phyloP scores from a whole-genome alignment of 2,888 invertebrate genomes.

The Pomacea canaliculata region DNA sequence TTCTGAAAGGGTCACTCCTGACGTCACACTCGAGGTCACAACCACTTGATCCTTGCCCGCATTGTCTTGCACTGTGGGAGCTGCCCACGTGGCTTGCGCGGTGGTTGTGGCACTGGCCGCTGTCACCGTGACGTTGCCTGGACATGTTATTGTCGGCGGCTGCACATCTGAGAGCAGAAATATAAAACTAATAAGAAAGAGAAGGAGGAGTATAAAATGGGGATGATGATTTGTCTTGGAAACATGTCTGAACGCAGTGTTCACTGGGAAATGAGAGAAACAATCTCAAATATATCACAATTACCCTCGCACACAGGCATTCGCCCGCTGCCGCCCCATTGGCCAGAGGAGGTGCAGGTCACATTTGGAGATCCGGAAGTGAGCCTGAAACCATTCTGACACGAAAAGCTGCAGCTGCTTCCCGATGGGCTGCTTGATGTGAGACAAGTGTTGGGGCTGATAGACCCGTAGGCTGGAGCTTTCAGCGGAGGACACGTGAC shows the following conservation, averaged over 20 bases:
- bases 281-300: background rate
- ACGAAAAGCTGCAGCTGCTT: background rate
- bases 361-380: background rate
- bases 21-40: slow-evolving; percentile 1
- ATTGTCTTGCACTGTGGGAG: slow-evolving; percentile 5
- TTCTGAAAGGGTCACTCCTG: slow-evolving; percentile 5
- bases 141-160: slow-evolving; percentile 10
- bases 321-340: slow-evolving; percentile 10
- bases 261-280: too few species aligned
- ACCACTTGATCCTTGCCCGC: slow-evolving; percentile 7
- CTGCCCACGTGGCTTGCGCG: slow-evolving; percentile 1
- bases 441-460: slow-evolving; percentile 5
- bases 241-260: too few species aligned
- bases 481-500: slow-evolving; percentile 1
- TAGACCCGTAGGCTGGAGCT: slow-evolving; percentile 5
- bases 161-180: slow-evolving; percentile 2
- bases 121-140: background rate
- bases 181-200: too few species aligned
- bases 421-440: background rate
- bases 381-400: background rate
- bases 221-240: too few species aligned
- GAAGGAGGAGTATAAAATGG: too few species aligned
- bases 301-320: slow-evolving; percentile 9
- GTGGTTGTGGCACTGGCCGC: background rate
- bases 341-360: slow-evolving; percentile 2